Evolutionary conservation across 2,113 vertebrate genomes (phyloP).

Genomic region (Amazona vittata): DNA sequence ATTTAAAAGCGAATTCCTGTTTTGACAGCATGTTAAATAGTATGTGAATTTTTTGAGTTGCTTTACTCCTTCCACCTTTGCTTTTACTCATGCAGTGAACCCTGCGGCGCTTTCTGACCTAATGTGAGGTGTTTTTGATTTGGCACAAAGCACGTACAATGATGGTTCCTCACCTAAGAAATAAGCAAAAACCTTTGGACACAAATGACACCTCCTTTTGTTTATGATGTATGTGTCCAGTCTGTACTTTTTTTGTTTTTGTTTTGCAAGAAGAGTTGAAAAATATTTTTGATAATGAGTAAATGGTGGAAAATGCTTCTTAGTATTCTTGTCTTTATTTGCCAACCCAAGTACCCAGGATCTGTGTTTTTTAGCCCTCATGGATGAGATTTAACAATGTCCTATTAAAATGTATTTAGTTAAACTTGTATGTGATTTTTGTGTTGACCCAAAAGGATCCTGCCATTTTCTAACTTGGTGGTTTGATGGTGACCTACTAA

Average conservation of each 20-base stretch:
- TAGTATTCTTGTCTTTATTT: conserved; percentile 89
- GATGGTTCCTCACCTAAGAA: conserved; percentile 78
- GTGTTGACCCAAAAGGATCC: conserved; percentile 78
- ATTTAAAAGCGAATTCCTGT: conserved; percentile 56
- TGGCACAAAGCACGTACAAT: conserved; percentile 83
- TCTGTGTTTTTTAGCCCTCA: conserved; percentile 73
- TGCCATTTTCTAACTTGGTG: conserved; percentile 42
- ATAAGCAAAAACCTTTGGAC: conserved; percentile 77
- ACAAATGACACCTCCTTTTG: conserved; percentile 81
- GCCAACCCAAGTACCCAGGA: conserved; percentile 79
- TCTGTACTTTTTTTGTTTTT: conserved; percentile 85
- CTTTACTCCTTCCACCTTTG: conserved; percentile 50
- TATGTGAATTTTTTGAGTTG: conserved; percentile 33
- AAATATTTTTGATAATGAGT: conserved; percentile 96
- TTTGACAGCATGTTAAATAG: conserved; percentile 55
- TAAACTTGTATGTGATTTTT: conserved; percentile 82
- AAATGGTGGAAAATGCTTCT: conserved; percentile 88
- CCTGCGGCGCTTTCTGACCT: conserved; percentile 17
- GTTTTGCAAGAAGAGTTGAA: conserved; percentile 89
- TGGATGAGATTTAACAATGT: conserved; percentile 72
- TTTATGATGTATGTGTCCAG: conserved; percentile 85
- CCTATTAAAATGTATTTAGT: conserved; percentile 82
- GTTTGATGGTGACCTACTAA: conserved; percentile 65
- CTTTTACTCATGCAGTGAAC: not conserved
- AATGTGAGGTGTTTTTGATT: conserved; percentile 69